These are phyloP conservation scores for Apotomis capreana DNA, from an alignment of 2,888 invertebrate genomes.

Conservation along the genomic window DNA sequence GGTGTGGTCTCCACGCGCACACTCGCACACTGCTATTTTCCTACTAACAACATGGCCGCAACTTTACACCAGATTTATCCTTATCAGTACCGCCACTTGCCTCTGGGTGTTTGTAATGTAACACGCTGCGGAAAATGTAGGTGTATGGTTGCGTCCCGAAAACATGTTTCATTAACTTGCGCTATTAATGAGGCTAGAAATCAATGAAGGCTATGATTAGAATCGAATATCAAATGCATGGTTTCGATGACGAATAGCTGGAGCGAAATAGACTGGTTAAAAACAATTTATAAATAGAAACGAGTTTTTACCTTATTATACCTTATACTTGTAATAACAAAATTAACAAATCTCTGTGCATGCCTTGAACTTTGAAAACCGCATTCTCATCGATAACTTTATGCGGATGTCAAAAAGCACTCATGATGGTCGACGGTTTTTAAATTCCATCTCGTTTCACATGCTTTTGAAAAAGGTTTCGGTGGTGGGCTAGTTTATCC, in stretches of 20 bases:
- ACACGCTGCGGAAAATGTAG: slow-evolving; percentile 45
- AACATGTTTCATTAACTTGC: slow-evolving; percentile 70
- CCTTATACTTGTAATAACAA: slow-evolving; percentile 70
- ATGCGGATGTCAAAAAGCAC: slow-evolving; percentile 41
- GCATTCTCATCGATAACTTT: slow-evolving; percentile 50
- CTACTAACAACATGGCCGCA: slow-evolving; percentile 75
- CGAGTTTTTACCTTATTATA: slow-evolving; percentile 48
- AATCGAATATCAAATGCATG: slow-evolving; percentile 66
- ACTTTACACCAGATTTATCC: slow-evolving; percentile 59
- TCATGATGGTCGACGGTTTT: slow-evolving; percentile 40
- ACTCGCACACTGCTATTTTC: slow-evolving; percentile 79
- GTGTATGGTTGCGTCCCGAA: slow-evolving; percentile 69
- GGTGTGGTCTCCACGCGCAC: slow-evolving; percentile 81
- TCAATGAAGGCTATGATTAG: slow-evolving; percentile 70
- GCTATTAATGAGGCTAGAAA: slow-evolving; percentile 76
- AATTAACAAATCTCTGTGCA: slow-evolving; percentile 68
- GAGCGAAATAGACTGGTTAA: slow-evolving; percentile 42
- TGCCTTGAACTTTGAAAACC: slow-evolving; percentile 58
- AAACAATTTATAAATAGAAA: slow-evolving; percentile 43
- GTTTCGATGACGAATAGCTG: slow-evolving; percentile 56
- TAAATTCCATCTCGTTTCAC: slow-evolving; percentile 47
- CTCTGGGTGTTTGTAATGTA: slow-evolving; percentile 48
- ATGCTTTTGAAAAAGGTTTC: slow-evolving; percentile 55
- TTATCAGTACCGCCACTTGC: slow-evolving; percentile 37
- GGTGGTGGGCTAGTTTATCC: slow-evolving; percentile 58